Evolutionary conservation across 2,113 vertebrate genomes (phyloP), one percentile per base, ranked within the genome.

Genomic region (Notarius quadriscutis): DNA sequence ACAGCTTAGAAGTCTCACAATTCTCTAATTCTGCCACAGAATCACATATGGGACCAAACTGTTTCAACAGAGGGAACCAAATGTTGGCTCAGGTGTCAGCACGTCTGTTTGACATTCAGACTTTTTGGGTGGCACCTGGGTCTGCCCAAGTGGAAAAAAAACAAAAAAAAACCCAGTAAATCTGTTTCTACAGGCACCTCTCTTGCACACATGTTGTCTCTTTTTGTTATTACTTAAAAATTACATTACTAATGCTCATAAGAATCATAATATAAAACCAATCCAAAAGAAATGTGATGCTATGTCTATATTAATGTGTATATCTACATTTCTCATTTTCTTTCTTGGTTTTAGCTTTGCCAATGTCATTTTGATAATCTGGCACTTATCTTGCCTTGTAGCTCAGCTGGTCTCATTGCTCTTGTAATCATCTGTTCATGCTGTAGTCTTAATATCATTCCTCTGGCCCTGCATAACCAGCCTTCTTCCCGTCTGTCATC

Each of bases 381-480:
- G 53, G 51, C 65, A 51, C 84, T 48, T 69, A 53, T 81, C 82
- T 86, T 86, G 14, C 63, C 77, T 8, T 71, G 55, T 83, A 84
- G 71, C 65, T 90, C 91, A 90, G 88, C 88, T 88, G 48, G 84
- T 90, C 65, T 80, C 81, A n/a, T 86, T 81, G 25, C 89, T 63
- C 34, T 86, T 90, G 90, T 89, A 94, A 93, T 94, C 93, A 93
- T 94, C 90, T 91, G 90, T 92, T 94, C 92, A 93, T 91, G 90
- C 80, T 87, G 90, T 84, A 88, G 89, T 48, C 1, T 84, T 93
- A 93, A 93, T 94, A 91, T 93, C 90, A 93, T 93, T 88, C 90
- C 88, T 27, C 84, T 84, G 62, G 94, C 90, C 90, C 90, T 34
- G 89, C 90, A 90, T 95, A 93, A 91, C 90, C 86, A 92, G 94